Base-by-base conservation (phyloP, 2,797 vertebrate species). In the Fratercula arctica region DNA sequence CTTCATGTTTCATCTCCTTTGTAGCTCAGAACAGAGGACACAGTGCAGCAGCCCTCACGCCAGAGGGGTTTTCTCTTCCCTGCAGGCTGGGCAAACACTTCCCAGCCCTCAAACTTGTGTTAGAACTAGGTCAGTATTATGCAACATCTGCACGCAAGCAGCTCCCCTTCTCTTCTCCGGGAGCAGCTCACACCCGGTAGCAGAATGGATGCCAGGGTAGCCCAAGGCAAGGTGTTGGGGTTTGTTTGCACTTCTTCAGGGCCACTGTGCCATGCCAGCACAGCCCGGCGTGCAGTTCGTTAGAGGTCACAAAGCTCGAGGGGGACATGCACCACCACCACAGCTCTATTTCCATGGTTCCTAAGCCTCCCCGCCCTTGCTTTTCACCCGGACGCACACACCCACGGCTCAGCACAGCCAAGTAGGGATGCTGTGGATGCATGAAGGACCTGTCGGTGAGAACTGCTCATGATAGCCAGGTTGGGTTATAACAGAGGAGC, bases 251-350 rank as follows among this genome's bases (percentile, higher is more conserved):
- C 21, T 67, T 81, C 37, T 81, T 78, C 43, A 51, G 78, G 68
- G 43, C 39, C 4, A 4, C 56, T 5, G 2, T 3, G 29, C 53
- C 13, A 24, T 2, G 3, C 57, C 50, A 70, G 48, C 61, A 74
- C 3, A 6, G 85, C 43, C 45, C 43, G 46, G 16, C 0, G 2
- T 25, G 56, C 37, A 33, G n/a, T 14, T 24, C 2, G 4, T 28
- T 16, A 28, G 3, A 39, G 7, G 28, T 74, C 41, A 59, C 12
- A 9, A 51, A 57, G 70, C 26, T 37, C 11, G 1, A 37, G 26
- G 5, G 26, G 53, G 21, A 41, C 0, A 0, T 15, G 23, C 29
- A 75, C 7, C 23, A 64, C 17, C 13, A 24, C 20, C 0, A 0
- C 70, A 84, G 50, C 45, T 67, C 56, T 24, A 10, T n/a, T 76